These are phyloP conservation scores for Tortricodes alternella DNA, from an alignment of 2,888 invertebrate genomes.

Conservation along the genomic window DNA sequence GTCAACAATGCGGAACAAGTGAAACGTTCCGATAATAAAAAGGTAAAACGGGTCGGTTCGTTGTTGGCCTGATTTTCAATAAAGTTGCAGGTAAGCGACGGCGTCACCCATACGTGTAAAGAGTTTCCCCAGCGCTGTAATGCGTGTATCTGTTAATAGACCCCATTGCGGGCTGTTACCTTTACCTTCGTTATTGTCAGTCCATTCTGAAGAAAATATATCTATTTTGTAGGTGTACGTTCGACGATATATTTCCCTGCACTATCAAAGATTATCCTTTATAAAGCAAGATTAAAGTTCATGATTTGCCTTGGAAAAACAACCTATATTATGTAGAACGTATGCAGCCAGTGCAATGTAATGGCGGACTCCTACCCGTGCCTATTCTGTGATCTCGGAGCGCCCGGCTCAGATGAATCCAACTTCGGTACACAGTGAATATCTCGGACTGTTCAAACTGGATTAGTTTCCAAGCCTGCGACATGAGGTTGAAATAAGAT, in stretches of 20 bases:
- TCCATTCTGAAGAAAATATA: not conserved
- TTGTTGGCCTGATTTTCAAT: slow-evolving; percentile 67
- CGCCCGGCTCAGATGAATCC: slow-evolving; percentile 42
- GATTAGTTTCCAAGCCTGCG: slow-evolving; percentile 52
- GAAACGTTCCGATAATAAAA: slow-evolving; percentile 71
- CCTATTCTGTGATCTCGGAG: slow-evolving; percentile 45
- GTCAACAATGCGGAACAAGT: slow-evolving; percentile 73
- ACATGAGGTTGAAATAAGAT: slow-evolving; percentile 44
- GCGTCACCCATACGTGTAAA: slow-evolving; percentile 67
- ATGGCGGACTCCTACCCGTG: slow-evolving; percentile 37
- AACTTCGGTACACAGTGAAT: slow-evolving; percentile 49
- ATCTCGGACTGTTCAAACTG: slow-evolving; percentile 51
- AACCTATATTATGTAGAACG: slow-evolving; percentile 44
- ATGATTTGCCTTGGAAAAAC: slow-evolving; percentile 27
- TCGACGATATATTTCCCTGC: not conserved
- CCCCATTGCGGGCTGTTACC: not conserved
- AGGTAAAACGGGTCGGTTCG: slow-evolving; percentile 63
- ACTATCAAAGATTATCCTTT: not conserved
- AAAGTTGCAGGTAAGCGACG: slow-evolving; percentile 66
- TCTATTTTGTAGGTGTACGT: too few species aligned
- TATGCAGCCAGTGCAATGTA: slow-evolving; percentile 39
- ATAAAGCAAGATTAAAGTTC: slow-evolving; percentile 1
- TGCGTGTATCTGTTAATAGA: not conserved
- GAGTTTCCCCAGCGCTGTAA: slow-evolving; percentile 35
- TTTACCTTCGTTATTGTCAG: not conserved